These are phyloP conservation scores for Spea bombifrons DNA, from an alignment of 2,113 vertebrate genomes.

Conservation along the genomic window DNA sequence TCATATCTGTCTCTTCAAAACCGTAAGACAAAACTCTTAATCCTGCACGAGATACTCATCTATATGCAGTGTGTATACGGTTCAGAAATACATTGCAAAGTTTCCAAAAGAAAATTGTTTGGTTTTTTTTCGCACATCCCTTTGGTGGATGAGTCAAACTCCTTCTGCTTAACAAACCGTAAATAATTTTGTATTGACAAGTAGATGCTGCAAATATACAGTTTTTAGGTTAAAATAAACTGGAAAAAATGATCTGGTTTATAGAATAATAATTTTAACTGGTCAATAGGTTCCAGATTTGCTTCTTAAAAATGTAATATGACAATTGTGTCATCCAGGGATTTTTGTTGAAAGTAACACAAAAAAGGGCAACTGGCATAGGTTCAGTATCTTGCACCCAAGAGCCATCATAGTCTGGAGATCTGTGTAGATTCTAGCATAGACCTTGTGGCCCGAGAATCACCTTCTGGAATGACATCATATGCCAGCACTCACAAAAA, in stretches of 20 bases:
- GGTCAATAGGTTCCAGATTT: too few species aligned
- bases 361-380: too few species aligned
- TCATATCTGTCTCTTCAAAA: slow-evolving; percentile 9
- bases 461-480: too few species aligned
- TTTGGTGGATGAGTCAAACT: not conserved
- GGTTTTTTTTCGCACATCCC: slow-evolving; percentile 9
- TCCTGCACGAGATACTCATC: not conserved
- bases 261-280: not conserved
- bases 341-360: too few species aligned
- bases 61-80: not conserved
- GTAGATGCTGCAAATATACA: not conserved
- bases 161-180: not conserved
- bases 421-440: too few species aligned
- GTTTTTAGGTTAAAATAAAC: not conserved
- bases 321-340: too few species aligned
- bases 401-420: too few species aligned
- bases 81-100: not conserved
- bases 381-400: too few species aligned
- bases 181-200: not conserved
- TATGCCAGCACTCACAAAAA: too few species aligned
- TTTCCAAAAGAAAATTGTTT: not conserved
- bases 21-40: too few species aligned
- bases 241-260: not conserved
- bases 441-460: too few species aligned
- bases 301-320: too few species aligned